A percentile compares a stretch with the other conserved stretches of the same genome.
These are phyloP conservation scores for Balanococcus diminutus DNA, from an alignment of 2,888 invertebrate species.

Conservation along the genomic window DNA sequence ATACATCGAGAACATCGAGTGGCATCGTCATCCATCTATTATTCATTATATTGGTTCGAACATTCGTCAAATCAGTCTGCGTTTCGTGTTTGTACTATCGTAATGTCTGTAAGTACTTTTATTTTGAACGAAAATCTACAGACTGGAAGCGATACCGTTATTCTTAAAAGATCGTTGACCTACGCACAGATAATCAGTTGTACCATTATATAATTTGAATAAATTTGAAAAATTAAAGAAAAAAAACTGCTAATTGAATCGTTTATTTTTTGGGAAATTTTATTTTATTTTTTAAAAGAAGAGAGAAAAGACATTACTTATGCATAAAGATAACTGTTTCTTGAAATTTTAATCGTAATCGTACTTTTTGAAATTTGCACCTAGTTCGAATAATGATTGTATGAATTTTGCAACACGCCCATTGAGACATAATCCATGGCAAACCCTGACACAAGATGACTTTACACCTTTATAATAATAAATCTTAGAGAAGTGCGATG, in stretches of 20 bases:
- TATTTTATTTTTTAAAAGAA: neutral
- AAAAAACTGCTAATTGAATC: neutral
- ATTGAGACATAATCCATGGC: neutral
- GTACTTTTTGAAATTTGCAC: neutral
- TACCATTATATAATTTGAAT: slow-evolving; percentile 27
- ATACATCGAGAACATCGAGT: too few species aligned
- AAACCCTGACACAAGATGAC: neutral
- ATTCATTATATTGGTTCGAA: neutral
- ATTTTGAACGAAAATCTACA: slow-evolving; percentile 10
- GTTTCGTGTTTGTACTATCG: neutral
- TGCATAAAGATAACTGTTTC: too few species aligned
- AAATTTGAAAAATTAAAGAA: neutral
- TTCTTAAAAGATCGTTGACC: slow-evolving; percentile 20
- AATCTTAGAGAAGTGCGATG: neutral
- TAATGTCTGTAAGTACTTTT: neutral
- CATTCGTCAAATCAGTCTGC: neutral
- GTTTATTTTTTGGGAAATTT: neutral
- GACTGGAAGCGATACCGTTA: slow-evolving; percentile 4
- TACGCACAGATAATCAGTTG: slow-evolving; percentile 6
- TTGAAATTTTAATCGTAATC: neutral
- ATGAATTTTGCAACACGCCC: neutral
- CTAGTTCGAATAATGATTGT: neutral
- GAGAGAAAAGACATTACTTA: too few species aligned
- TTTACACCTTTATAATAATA: neutral
- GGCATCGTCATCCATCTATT: neutral